phyloP scores from a whole-genome alignment of 2,113 vertebrate species.

The Ctenomys sociabilis region DNA sequence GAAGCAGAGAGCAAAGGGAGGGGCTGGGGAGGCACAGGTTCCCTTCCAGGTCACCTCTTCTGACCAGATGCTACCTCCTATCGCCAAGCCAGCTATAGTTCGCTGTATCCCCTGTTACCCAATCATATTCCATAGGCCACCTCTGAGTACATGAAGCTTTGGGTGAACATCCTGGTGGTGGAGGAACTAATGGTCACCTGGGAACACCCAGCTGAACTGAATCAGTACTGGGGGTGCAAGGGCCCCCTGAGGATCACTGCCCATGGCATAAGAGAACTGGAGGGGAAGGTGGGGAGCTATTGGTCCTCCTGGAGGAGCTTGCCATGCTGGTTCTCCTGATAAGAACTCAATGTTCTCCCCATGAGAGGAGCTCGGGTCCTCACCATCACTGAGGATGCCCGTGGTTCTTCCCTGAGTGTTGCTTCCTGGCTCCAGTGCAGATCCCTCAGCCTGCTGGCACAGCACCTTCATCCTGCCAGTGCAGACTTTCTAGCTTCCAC shows the following conservation, averaged over 20 bases:
- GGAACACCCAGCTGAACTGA: neutral
- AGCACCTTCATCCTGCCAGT: neutral
- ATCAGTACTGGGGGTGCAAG: neutral
- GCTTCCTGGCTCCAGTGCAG: neutral
- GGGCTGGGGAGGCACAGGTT: neutral
- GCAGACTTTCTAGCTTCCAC: neutral
- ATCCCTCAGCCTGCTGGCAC: neutral
- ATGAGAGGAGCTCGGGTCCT: neutral
- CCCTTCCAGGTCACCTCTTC: neutral
- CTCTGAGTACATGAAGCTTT: neutral
- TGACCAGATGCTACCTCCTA: neutral
- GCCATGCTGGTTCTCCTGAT: too few species aligned
- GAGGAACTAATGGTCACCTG: neutral
- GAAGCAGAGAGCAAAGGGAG: neutral
- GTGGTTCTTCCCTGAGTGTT: neutral
- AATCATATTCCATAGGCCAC: neutral
- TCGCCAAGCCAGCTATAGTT: neutral
- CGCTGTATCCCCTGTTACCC: neutral
- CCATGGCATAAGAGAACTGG: neutral
- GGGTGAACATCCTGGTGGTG: neutral
- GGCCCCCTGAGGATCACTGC: neutral
- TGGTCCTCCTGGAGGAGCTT: neutral
- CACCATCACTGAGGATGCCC: neutral
- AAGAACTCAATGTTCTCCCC: neutral
- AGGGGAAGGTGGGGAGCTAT: neutral